These are phyloP conservation scores for Galago senegalensis DNA, from an alignment of 2,797 vertebrate species.

Conservation along the genomic window DNA sequence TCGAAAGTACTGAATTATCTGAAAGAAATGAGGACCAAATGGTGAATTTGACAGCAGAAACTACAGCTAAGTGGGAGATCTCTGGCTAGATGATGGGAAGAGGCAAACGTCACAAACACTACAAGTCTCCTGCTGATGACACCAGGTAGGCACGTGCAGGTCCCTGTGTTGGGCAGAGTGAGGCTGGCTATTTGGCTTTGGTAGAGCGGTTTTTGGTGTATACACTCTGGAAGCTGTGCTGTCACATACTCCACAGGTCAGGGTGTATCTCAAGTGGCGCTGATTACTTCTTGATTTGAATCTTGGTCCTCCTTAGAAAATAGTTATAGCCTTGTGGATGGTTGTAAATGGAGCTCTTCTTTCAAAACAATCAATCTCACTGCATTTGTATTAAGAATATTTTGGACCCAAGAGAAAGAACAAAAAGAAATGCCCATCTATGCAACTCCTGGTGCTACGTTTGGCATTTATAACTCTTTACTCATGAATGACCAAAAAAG, in stretches of 20 bases:
- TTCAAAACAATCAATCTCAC: slow-evolving; percentile 5
- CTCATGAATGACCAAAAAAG: not conserved
- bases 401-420: not conserved
- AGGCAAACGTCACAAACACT: not conserved
- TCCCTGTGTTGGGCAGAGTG: not conserved
- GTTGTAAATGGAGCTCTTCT: slow-evolving; percentile 16
- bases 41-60: not conserved
- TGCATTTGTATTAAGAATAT: slow-evolving; percentile 5
- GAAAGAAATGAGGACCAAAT: slow-evolving; percentile 21
- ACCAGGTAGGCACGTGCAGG: not conserved
- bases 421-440: not conserved
- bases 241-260: not conserved
- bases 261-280: not conserved
- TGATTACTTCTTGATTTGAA: slow-evolving; percentile 48
- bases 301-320: not conserved
- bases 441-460: not conserved
- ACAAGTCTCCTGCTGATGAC: not conserved
- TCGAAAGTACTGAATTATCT: slow-evolving; percentile 46
- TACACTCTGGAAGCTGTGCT: not conserved
- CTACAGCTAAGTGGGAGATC: not conserved
- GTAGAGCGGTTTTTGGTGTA: not conserved
- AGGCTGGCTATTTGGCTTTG: not conserved
- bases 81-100: not conserved
- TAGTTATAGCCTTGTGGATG: not conserved
- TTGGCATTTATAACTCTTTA: slow-evolving; percentile 3